Evolutionary conservation across 2,113 vertebrate genomes (phyloP).

Genomic region (Eretmochelys imbricata): DNA sequence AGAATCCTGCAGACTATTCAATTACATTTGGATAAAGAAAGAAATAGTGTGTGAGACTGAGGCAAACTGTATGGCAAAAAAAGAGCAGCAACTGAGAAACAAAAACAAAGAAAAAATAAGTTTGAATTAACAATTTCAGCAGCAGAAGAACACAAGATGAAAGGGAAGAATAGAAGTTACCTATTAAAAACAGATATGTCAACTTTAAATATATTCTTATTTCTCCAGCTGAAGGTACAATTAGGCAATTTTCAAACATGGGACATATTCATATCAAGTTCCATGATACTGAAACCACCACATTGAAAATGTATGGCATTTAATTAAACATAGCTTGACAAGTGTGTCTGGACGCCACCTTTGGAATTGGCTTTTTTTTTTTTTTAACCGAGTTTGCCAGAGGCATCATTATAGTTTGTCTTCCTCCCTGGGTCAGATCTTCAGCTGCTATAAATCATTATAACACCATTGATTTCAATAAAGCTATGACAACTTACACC

Average conservation of each 20-base stretch:
- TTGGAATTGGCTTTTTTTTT: not conserved
- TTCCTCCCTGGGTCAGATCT: not conserved
- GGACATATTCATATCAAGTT: slow-evolving; percentile 2
- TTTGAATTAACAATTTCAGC: not conserved
- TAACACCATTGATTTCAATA: not conserved
- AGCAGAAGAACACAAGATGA: not conserved
- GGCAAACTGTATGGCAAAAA: not conserved
- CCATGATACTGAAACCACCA: not conserved
- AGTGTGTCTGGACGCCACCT: not conserved
- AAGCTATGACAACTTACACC: not conserved
- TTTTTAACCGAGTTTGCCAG: not conserved
- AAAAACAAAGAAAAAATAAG: not conserved
- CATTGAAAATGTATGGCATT: not conserved
- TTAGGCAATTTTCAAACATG: not conserved
- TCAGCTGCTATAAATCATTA: not conserved
- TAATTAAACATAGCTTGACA: slow-evolving; percentile 4
- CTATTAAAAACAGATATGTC: not conserved
- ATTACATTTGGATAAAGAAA: slow-evolving; percentile 14
- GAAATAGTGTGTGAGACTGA: not conserved
- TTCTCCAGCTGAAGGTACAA: not conserved
- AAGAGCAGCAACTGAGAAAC: slow-evolving; percentile 15
- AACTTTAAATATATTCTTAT: not conserved
- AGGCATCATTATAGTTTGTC: not conserved
- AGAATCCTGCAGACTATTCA: slow-evolving; percentile 7
- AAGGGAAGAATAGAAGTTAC: not conserved